Base-by-base conservation (phyloP, 2,113 vertebrate species). In the Litocranius walleri region DNA sequence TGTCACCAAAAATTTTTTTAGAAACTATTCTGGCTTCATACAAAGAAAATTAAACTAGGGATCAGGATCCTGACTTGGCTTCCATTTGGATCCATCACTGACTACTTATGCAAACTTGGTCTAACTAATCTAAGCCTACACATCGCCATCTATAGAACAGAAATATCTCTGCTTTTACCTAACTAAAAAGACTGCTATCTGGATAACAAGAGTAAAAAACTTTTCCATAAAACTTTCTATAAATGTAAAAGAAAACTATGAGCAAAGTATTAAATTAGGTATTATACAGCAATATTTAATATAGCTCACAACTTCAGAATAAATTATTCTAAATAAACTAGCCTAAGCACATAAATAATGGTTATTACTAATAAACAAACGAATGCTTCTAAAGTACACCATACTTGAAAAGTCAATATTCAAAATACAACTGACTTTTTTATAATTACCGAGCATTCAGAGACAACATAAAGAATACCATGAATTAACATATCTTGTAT, bases 381-480 rank as follows among this genome's bases (percentile, higher is more conserved):
- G 1, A 15, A n/a, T 85, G 25, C 33, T 85, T 67, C 50, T 77
- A 92, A 91, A 96, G 57, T 48, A 91, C 5, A 80, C 3, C 54
- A 3, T n/a, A 95, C 21, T 56, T 92, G 54, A 89, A 74, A 85
- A 15, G 33, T 84, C 43, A 43, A 71, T 62, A 87, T 1, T 95
- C 16, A 48, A 93, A 97, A 88, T 84, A 95, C 90, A 96, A 96
- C 3, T 74, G 67, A 50, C n/a, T 83, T 83, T 19, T 96, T 95
- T 45, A 88, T 15, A 80, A 52, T 64, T 48, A 80, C 52, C 36
- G 16, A 15, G 19, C 40, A 88, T 29, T 95, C 33, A 62, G 48
- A 92, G 29, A 74, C 36, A 97, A 91, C 54, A 84, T 90, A 84
- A 33, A 81, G 17, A 95, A 91, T 61, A 93, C 2, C 59, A 48